Conservation (phyloP, 1,140 invertebrate species). For the Limonius californicus region DNA sequence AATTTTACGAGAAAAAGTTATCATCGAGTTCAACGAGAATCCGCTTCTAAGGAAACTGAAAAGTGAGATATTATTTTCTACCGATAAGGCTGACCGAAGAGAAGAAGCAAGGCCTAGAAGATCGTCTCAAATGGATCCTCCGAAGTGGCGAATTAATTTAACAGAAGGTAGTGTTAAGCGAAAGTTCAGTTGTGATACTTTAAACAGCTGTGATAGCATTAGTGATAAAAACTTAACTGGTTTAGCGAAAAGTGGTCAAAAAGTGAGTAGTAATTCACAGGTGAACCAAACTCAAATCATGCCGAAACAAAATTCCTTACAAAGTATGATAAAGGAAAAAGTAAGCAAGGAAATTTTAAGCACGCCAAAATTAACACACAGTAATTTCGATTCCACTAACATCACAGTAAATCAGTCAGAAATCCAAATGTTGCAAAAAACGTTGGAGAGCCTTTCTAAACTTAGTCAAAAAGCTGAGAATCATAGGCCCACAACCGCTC, state of each 20-base stretch:
- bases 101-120: slow-evolving; percentile 34
- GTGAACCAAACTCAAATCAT: background rate
- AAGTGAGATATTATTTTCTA: slow-evolving; percentile 37
- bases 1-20: slow-evolving; percentile 60
- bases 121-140: slow-evolving; percentile 37
- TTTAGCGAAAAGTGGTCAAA: background rate
- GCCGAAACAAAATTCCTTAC: background rate
- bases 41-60: slow-evolving; percentile 50
- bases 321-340: background rate
- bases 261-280: background rate
- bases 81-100: slow-evolving; percentile 36
- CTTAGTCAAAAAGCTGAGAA: slow-evolving; percentile 18
- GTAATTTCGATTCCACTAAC: background rate
- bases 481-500: background rate
- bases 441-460: slow-evolving; percentile 35
- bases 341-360: background rate
- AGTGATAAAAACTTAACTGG: background rate
- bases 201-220: slow-evolving; percentile 13
- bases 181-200: slow-evolving; percentile 37
- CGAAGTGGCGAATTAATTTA: slow-evolving; percentile 26
- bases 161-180: slow-evolving; percentile 34
- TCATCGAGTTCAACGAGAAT: slow-evolving; percentile 61
- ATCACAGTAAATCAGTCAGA: slow-evolving; percentile 18
- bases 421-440: slow-evolving; percentile 38
- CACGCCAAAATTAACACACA: background rate